Evolutionary conservation across 2,797 vertebrate genomes (phyloP).

Genomic region (Meriones psammophilus): DNA sequence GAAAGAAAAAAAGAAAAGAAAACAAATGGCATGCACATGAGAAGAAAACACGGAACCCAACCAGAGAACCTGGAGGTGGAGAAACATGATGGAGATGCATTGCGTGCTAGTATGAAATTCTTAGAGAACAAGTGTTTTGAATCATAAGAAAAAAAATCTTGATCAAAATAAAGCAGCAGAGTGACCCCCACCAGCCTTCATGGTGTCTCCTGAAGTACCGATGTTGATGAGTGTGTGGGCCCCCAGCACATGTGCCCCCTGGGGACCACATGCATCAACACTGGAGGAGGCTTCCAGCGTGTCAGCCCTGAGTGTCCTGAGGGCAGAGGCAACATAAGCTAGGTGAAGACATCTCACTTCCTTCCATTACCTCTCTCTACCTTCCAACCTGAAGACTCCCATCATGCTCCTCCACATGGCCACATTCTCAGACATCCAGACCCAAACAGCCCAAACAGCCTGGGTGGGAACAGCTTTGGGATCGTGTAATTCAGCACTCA

Average conservation of each 20-base stretch:
- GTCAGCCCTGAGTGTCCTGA: conserved; percentile 94
- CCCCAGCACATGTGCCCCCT: conserved; percentile 93
- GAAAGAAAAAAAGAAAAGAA: neutral
- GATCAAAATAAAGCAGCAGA: too few relatives aligned
- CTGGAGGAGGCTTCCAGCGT: conserved; percentile 94
- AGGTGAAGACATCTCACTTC: conserved; percentile 96
- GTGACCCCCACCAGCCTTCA: neutral
- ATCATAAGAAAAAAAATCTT: neutral
- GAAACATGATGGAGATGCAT: neutral
- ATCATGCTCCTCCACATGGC: conserved; percentile 97
- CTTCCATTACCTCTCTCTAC: conserved; percentile 96
- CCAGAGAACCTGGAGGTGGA: neutral
- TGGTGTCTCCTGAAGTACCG: conserved; percentile 87
- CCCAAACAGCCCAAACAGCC: conserved; percentile 93
- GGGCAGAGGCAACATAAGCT: conserved; percentile 93
- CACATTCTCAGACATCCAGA: conserved; percentile 91
- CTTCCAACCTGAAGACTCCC: conserved; percentile 93
- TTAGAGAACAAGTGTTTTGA: neutral
- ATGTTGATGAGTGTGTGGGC: conserved; percentile 95
- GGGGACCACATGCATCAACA: conserved; percentile 95
- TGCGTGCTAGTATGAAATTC: neutral
- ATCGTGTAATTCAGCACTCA: conserved; percentile 80
- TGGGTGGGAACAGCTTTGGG: conserved; percentile 93
- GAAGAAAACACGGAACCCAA: neutral
- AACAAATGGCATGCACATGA: too few relatives aligned